phyloP scores from a whole-genome alignment of 2,113 vertebrate species.

The Coturnix japonica region DNA sequence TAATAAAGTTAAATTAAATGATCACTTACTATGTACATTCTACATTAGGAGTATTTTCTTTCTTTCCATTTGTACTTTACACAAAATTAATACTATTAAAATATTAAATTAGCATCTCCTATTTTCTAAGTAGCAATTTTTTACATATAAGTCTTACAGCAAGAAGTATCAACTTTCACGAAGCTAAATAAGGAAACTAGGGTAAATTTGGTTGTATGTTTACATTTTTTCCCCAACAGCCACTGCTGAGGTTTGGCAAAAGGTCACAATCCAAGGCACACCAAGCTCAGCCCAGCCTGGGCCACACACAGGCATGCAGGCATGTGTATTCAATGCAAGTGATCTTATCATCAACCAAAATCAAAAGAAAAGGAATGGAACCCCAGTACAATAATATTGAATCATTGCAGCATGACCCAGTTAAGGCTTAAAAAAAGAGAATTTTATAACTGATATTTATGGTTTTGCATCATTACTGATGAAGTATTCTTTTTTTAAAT shows the following conservation, averaged over 20 bases:
- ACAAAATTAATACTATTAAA: background rate
- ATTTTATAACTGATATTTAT: constrained; percentile 50
- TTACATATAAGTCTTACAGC: background rate
- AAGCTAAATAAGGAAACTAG: constrained; percentile 59
- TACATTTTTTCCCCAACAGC: constrained; percentile 50
- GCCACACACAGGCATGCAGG: constrained; percentile 54
- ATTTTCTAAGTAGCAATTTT: background rate
- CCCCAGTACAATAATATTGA: background rate
- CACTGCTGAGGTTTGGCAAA: constrained; percentile 70
- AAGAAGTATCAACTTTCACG: background rate
- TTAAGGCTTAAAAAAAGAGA: background rate
- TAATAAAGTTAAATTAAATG: background rate
- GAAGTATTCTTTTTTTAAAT: constrained; percentile 25
- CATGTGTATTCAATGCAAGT: background rate
- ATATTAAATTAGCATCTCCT: background rate
- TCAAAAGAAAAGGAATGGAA: background rate
- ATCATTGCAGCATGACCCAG: background rate
- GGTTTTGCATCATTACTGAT: constrained; percentile 57
- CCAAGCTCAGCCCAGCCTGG: constrained; percentile 17
- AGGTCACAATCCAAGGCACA: constrained; percentile 27
- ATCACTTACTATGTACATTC: background rate
- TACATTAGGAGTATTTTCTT: background rate
- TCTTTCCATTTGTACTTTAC: background rate
- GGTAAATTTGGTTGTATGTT: constrained; percentile 57
- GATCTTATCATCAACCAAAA: constrained; percentile 6